A percentile compares a stretch with the other conserved stretches of the same genome.
phyloP scores from a whole-genome alignment of 1,140 invertebrate species.

The Hormaphis cornu region DNA sequence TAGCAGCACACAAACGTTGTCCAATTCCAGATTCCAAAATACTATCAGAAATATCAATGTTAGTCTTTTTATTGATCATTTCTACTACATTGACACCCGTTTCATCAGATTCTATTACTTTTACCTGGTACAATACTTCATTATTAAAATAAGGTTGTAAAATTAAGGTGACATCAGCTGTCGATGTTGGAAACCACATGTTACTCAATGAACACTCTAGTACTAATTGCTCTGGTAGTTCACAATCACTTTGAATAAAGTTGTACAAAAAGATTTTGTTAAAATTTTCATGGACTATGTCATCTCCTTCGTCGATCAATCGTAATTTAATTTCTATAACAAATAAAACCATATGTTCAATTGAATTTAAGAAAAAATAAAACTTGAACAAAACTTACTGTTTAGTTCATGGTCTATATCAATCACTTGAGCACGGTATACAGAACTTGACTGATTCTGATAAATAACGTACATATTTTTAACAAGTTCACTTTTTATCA shows the following conservation, averaged over 20 bases:
- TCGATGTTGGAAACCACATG: conserved; percentile 18
- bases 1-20: conserved; percentile 1
- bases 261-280: conserved; percentile 14
- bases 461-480: conserved; percentile 24
- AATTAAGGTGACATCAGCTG: background rate
- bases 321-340: conserved; percentile 15
- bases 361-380: background rate
- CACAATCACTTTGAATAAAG: conserved; percentile 15
- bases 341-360: background rate
- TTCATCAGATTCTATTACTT: background rate
- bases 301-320: conserved; percentile 6
- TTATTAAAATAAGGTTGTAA: conserved; percentile 6
- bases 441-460: background rate
- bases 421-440: conserved; percentile 15
- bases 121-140: background rate
- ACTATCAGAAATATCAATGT: conserved; percentile 16
- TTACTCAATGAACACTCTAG: conserved; percentile 7
- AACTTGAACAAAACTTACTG: conserved; percentile 1
- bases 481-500: background rate
- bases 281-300: background rate
- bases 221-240: background rate
- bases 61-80: conserved; percentile 1
- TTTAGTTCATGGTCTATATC: background rate
- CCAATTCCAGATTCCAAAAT: conserved; percentile 15
- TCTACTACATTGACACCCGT: background rate